Evolutionary conservation across 1,140 invertebrate species (phyloP).

Genomic region (silkworm (Bombyx mori)): ASM3026992v2 NC_085111.1:8766001-8766500

Average conservation of each 20-base stretch:
- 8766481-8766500: too few relatives aligned
- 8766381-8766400: not conserved
- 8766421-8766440: not conserved
- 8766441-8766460: not conserved
- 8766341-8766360: too few relatives aligned
- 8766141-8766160: constrained; percentile 9
- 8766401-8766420: not conserved
- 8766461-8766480: constrained; percentile 1
- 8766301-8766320: too few relatives aligned
- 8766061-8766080: constrained; percentile 24
- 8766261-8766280: too few relatives aligned
- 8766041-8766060: constrained; percentile 32
- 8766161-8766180: constrained; percentile 1
- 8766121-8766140: constrained; percentile 33
- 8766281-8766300: too few relatives aligned
- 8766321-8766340: too few relatives aligned
- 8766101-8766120: constrained; percentile 21
- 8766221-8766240: constrained; percentile 19
- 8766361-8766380: not conserved
- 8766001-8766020: constrained; percentile 59
- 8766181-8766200: constrained; percentile 1
- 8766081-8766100: constrained; percentile 38
- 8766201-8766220: constrained; percentile 6
- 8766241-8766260: not conserved
- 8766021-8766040: constrained; percentile 45